These are phyloP conservation scores for Aphodius granarius DNA, from an alignment of 2,888 invertebrate genomes.

Conservation along the genomic window DNA sequence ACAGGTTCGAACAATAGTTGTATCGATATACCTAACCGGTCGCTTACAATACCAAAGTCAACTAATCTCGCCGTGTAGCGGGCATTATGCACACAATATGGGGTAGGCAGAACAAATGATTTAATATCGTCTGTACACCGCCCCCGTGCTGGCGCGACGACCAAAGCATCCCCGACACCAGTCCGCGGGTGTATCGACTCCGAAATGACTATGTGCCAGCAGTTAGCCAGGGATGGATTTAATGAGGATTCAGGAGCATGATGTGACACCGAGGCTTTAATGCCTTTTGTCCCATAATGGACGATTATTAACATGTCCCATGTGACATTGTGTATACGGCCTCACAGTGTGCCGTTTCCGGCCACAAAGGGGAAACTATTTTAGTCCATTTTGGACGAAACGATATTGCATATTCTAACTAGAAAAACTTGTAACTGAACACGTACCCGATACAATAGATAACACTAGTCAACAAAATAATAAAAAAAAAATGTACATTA, in stretches of 20 bases:
- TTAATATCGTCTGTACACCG: background rate
- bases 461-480: too few relatives aligned
- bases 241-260: background rate
- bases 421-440: background rate
- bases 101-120: background rate
- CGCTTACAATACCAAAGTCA: background rate
- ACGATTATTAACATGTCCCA: background rate
- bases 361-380: background rate
- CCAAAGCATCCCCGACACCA: background rate
- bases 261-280: background rate
- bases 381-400: background rate
- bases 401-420: background rate
- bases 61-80: background rate
- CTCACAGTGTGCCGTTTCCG: background rate
- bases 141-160: background rate
- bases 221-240: background rate
- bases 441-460: background rate
- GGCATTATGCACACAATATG: background rate
- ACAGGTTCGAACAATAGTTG: background rate
- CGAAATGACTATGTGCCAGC: background rate
- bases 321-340: background rate
- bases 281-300: background rate
- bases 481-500: too few relatives aligned
- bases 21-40: background rate
- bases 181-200: background rate